phyloP scores from a whole-genome alignment of 2,888 invertebrate species.

The Hoplodrina blanda region DNA sequence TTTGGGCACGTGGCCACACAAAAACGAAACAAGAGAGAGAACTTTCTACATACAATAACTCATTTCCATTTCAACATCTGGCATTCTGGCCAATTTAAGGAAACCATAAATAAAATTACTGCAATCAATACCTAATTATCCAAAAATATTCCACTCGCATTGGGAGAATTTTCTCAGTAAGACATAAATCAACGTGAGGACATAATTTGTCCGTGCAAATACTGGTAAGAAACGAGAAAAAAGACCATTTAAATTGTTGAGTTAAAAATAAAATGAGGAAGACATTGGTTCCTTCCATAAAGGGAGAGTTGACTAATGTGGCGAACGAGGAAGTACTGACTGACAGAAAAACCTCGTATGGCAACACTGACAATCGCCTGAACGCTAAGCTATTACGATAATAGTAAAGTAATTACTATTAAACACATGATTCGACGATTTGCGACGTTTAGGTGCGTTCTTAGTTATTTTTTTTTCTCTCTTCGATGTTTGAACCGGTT shows the following conservation, averaged over 20 bases:
- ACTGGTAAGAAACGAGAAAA: constrained; percentile 51
- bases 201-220: constrained; percentile 61
- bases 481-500: constrained; percentile 25
- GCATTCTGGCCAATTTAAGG: constrained; percentile 43
- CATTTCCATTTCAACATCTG: constrained; percentile 55
- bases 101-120: constrained; percentile 62
- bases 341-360: constrained; percentile 59
- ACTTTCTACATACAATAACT: constrained; percentile 68
- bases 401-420: constrained; percentile 54
- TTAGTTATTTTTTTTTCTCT: constrained; percentile 24
- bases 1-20: constrained; percentile 45
- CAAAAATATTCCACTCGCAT: constrained; percentile 60
- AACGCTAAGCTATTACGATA: constrained; percentile 56
- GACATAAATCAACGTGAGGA: constrained; percentile 65
- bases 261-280: constrained; percentile 70
- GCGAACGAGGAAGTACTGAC: constrained; percentile 71
- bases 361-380: constrained; percentile 40
- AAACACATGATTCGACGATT: constrained; percentile 46
- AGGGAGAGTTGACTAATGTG: constrained; percentile 66
- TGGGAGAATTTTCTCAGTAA: constrained; percentile 60
- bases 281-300: constrained; percentile 71
- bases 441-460: constrained; percentile 36
- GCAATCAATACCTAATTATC: constrained; percentile 56
- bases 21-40: constrained; percentile 40
- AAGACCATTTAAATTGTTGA: constrained; percentile 64